phyloP scores from a whole-genome alignment of 2,113 vertebrate genomes.

The Glaucomys volans region DNA sequence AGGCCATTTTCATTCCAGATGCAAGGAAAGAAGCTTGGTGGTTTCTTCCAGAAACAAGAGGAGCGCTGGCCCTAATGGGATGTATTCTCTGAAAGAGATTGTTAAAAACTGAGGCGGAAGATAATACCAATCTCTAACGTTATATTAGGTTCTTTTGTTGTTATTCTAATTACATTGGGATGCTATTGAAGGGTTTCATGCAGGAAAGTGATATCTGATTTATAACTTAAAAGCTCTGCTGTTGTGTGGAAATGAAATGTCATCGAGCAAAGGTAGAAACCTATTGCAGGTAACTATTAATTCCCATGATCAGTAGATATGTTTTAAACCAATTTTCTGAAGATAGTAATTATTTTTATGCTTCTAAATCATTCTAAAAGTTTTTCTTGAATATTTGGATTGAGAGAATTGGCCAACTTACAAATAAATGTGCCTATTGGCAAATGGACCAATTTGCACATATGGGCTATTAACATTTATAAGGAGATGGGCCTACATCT shows the following conservation, averaged over 20 bases:
- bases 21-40: not conserved
- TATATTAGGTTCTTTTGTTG: not conserved
- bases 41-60: not conserved
- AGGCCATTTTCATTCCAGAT: not conserved
- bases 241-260: not conserved
- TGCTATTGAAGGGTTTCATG: not conserved
- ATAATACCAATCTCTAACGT: not conserved
- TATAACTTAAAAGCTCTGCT: conserved; percentile 14
- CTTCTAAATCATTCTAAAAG: conserved; percentile 11
- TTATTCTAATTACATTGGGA: conserved; percentile 23
- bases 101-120: not conserved
- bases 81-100: not conserved
- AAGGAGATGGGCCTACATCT: not conserved
- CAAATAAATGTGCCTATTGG: conserved; percentile 26
- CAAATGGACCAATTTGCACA: conserved; percentile 20
- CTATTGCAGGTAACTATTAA: not conserved
- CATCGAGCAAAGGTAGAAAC: not conserved
- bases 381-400: conserved; percentile 39
- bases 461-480: conserved; percentile 18
- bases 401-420: not conserved
- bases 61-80: not conserved
- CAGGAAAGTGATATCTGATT: not conserved
- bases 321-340: not conserved
- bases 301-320: not conserved
- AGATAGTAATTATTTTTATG: not conserved